These are phyloP conservation scores for Charaxes varanes DNA, from an alignment of 1,140 invertebrate genomes.

Conservation along the genomic window DNA sequence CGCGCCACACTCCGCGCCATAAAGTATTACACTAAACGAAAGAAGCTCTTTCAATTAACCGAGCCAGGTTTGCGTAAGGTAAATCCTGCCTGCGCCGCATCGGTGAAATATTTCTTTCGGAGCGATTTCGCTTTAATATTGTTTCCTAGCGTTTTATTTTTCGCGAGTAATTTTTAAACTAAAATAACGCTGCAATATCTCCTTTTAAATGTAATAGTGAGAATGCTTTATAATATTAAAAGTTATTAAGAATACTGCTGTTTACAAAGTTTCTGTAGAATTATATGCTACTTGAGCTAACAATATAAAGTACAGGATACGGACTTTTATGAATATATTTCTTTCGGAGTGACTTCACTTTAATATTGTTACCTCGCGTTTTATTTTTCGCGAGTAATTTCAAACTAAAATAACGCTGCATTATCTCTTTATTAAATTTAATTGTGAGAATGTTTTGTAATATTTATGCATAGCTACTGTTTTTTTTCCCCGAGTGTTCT, in stretches of 20 bases:
- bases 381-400: conserved; percentile 6
- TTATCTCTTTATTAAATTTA: conserved; percentile 1
- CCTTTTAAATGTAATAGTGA: not conserved
- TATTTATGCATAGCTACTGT: no score
- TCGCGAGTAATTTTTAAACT: not conserved
- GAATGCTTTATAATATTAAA: not conserved
- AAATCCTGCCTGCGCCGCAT: conserved; percentile 48
- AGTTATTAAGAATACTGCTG: not conserved
- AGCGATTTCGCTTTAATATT: conserved; percentile 26
- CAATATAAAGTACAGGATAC: no score
- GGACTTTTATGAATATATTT: no score
- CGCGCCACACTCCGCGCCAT: conserved; percentile 40
- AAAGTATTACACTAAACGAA: conserved; percentile 69
- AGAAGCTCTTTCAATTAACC: conserved; percentile 70
- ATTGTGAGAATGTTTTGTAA: not conserved
- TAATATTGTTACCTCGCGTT: conserved; percentile 9
- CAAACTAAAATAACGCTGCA: not conserved
- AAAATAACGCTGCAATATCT: conserved; percentile 1
- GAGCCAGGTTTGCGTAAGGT: conserved; percentile 64
- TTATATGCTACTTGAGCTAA: no score
- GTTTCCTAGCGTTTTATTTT: conserved; percentile 9
- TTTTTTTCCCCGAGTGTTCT: no score
- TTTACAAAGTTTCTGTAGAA: not conserved
- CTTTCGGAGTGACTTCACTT: conserved; percentile 33
- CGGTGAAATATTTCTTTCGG: conserved; percentile 42